A percentile compares a stretch with the other conserved stretches of the same genome.
Evolutionary conservation across 2,797 vertebrate genomes (phyloP).

Genomic region (Trachops cirrhosus): DNA sequence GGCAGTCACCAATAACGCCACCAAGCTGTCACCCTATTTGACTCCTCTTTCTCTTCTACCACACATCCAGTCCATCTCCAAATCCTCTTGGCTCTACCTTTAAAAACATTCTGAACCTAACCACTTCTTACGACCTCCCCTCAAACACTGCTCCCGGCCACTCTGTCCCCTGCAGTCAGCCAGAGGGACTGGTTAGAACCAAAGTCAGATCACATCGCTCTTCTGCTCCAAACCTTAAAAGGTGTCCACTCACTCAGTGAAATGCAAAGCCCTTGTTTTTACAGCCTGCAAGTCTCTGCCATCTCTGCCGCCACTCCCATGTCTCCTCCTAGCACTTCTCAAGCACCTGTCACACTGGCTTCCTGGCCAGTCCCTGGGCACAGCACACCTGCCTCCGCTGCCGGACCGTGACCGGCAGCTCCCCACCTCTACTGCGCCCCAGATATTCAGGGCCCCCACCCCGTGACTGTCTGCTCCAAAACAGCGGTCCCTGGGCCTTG

Average conservation of each 20-base stretch:
- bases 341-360: rapidly evolving
- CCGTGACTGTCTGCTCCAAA: background rate
- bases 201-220: background rate
- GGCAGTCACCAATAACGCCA: background rate
- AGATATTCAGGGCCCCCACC: background rate
- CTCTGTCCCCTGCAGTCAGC: background rate
- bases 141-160: background rate
- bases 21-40: background rate
- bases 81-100: background rate
- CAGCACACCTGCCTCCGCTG: background rate
- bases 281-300: background rate
- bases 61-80: background rate
- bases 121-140: background rate
- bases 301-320: background rate
- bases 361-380: background rate
- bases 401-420: background rate
- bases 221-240: background rate
- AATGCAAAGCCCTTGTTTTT: background rate
- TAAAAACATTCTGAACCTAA: background rate
- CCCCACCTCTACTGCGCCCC: background rate
- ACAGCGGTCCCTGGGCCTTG: background rate
- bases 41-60: background rate
- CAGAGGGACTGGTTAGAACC: background rate
- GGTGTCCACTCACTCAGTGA: background rate
- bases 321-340: background rate